A percentile compares a stretch with the other conserved stretches of the same genome.
Evolutionary conservation across 2,888 invertebrate genomes (phyloP).

Genomic region (Arge pagana): DNA sequence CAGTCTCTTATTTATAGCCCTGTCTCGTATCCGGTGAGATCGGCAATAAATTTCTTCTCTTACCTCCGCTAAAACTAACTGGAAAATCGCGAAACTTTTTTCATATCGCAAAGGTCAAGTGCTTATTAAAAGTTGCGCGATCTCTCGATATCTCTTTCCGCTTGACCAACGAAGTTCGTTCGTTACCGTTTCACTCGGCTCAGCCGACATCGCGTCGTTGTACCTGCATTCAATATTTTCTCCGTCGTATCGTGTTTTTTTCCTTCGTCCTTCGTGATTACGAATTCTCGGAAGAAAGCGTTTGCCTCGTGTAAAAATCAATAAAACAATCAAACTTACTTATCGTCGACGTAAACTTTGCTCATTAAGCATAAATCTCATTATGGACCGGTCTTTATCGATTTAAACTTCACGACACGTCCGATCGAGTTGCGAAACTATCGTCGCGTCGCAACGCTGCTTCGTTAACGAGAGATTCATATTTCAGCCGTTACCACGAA

Average conservation of each 20-base stretch:
- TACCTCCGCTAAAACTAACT: constrained; percentile 11
- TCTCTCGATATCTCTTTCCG: no score
- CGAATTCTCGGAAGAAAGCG: no score
- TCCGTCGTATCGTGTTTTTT: no score
- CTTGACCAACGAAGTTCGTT: no score
- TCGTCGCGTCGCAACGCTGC: constrained; percentile 7
- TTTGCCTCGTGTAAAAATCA: no score
- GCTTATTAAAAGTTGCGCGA: no score
- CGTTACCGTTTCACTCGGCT: no score
- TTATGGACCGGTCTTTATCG: constrained; percentile 5
- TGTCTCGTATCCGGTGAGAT: constrained; percentile 15
- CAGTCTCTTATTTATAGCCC: constrained; percentile 8
- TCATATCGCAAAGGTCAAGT: no score
- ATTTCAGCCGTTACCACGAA: background rate
- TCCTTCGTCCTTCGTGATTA: no score
- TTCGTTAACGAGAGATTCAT: constrained; percentile 2
- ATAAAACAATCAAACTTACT: no score
- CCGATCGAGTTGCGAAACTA: constrained; percentile 6
- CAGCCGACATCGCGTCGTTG: no score
- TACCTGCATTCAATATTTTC: no score
- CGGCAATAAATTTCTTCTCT: constrained; percentile 16
- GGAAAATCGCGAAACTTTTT: constrained; percentile 9
- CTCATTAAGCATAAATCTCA: constrained; percentile 17
- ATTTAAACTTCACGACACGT: constrained; percentile 7
- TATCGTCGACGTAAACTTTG: background rate